phyloP scores from a whole-genome alignment of 92 coral and sea anemone genomes.

The Palythoa grandiflora region DNA sequence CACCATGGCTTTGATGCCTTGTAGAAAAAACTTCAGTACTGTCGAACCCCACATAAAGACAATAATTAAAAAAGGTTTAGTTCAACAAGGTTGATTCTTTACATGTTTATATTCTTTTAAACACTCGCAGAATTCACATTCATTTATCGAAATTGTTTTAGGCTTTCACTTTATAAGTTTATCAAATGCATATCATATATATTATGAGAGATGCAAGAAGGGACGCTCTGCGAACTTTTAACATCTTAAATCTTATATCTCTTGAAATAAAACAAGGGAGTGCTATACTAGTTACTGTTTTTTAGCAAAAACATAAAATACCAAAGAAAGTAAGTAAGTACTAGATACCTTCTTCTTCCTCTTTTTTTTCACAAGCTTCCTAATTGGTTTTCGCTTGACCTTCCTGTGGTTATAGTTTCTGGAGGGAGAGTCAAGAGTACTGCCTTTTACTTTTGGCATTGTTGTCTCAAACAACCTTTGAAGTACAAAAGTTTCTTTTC shows the following conservation, averaged over 20 bases:
- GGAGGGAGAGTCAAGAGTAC: constrained; percentile 59
- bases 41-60: too few species aligned
- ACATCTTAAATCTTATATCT: neutral
- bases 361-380: constrained; percentile 58
- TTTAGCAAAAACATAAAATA: neutral
- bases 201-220: neutral
- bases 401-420: constrained; percentile 81
- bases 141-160: neutral
- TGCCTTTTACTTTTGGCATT: constrained; percentile 86
- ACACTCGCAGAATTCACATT: too few species aligned
- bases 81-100: too few species aligned
- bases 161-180: neutral
- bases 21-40: too few species aligned
- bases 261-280: neutral
- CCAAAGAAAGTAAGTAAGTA: neutral
- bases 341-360: constrained; percentile 52
- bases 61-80: too few species aligned
- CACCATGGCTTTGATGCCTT: too few species aligned
- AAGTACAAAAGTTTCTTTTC: neutral
- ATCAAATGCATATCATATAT: neutral
- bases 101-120: too few species aligned
- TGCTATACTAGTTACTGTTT: neutral
- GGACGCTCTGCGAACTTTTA: neutral
- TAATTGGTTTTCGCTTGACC: constrained; percentile 68
- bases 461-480: neutral